Conservation (phyloP, 2,113 vertebrate genomes). For the Oxyruncus cristatus region DNA sequence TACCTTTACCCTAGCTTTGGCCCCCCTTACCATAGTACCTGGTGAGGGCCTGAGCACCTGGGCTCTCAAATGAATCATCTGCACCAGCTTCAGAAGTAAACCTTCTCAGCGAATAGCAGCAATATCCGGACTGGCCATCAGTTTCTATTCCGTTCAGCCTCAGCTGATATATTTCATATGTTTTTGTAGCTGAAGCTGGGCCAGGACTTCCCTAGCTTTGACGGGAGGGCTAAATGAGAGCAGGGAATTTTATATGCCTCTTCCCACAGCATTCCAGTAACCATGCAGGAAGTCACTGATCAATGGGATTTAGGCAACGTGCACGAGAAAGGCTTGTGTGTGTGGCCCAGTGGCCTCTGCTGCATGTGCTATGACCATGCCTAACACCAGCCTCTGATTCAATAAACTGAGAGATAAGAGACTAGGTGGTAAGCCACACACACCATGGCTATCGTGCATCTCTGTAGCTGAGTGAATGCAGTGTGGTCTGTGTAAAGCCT, state of each 20-base stretch:
- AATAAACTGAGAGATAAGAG: neutral
- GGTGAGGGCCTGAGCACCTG: conserved; percentile 23
- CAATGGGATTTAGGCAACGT: conserved; percentile 43
- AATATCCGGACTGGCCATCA: conserved; percentile 57
- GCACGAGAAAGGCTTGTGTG: conserved; percentile 13
- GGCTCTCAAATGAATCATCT: conserved; percentile 14
- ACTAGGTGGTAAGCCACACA: conserved; percentile 31
- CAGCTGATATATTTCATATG: conserved; percentile 70
- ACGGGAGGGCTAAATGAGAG: conserved; percentile 62
- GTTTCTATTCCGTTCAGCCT: conserved; percentile 10
- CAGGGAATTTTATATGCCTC: conserved; percentile 64
- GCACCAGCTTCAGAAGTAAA: neutral
- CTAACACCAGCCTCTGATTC: conserved; percentile 8
- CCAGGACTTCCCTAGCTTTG: conserved; percentile 63
- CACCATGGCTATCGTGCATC: neutral
- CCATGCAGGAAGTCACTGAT: conserved; percentile 68
- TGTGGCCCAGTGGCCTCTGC: neutral
- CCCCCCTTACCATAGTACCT: neutral
- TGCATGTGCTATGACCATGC: neutral
- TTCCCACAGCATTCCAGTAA: conserved; percentile 71
- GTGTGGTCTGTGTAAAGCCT: conserved; percentile 15
- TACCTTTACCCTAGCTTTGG: neutral
- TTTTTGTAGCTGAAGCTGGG: conserved; percentile 61
- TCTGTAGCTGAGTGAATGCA: rapidly evolving
- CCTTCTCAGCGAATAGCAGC: conserved; percentile 4